Percentiles rank a stretch among this genome's conserved stretches.
phyloP scores from a whole-genome alignment of 2,797 vertebrate species.

The Nannoperca obscura region DNA sequence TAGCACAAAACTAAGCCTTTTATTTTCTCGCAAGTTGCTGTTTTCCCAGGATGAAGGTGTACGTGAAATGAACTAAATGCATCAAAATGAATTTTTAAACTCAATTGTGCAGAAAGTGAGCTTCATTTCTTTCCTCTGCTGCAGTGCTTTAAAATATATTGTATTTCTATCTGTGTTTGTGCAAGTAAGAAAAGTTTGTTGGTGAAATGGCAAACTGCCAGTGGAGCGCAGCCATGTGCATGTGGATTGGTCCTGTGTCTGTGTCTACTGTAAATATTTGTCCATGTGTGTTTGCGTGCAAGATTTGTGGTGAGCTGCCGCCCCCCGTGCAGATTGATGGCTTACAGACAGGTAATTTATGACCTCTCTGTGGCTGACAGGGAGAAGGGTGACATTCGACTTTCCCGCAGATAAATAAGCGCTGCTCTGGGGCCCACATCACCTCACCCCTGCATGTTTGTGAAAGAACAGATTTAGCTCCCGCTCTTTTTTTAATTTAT shows the following conservation, averaged over 20 bases:
- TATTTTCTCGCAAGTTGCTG: slow-evolving; percentile 21
- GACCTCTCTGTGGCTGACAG: slow-evolving; percentile 76
- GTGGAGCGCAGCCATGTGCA: slow-evolving; percentile 29
- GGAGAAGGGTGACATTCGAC: slow-evolving; percentile 74
- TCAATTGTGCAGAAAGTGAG: slow-evolving; percentile 35
- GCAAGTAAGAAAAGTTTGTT: slow-evolving; percentile 51
- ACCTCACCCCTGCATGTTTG: slow-evolving; percentile 66
- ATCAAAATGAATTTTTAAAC: slow-evolving; percentile 60
- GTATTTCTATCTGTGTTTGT: slow-evolving; percentile 34
- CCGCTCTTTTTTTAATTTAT: slow-evolving; percentile 28
- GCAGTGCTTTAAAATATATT: slow-evolving; percentile 23
- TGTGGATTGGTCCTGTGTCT: slow-evolving; percentile 17
- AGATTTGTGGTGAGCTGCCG: slow-evolving; percentile 65
- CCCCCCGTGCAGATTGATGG: slow-evolving; percentile 77
- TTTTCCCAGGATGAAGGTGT: slow-evolving; percentile 54
- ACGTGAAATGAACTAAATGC: slow-evolving; percentile 58
- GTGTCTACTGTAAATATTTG: slow-evolving; percentile 61
- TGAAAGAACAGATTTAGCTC: slow-evolving; percentile 61
- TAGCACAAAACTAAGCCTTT: slow-evolving; percentile 37
- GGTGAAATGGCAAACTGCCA: slow-evolving; percentile 54
- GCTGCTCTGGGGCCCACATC: slow-evolving; percentile 59
- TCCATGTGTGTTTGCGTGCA: slow-evolving; percentile 50
- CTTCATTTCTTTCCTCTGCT: slow-evolving; percentile 33
- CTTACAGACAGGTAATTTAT: slow-evolving; percentile 84
- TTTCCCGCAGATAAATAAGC: slow-evolving; percentile 81